Conservation (phyloP, 2,888 invertebrate species). For the Encarsia formosa region DNA sequence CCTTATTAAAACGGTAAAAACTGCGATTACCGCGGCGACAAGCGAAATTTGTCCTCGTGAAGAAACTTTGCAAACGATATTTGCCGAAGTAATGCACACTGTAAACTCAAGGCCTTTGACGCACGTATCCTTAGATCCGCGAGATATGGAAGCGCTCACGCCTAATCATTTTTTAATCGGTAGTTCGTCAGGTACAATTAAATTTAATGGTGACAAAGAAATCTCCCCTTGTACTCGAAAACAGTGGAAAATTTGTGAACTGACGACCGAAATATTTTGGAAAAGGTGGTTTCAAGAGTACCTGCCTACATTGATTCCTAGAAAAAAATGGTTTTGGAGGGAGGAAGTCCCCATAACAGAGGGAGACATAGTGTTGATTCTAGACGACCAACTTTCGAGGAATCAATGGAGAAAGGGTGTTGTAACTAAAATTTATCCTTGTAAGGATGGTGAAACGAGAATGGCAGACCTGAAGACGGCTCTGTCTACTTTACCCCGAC, state of each 20-base stretch:
- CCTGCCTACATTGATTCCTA: conserved; percentile 14
- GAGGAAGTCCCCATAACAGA: not conserved
- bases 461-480: no score
- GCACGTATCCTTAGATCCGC: conserved; percentile 32
- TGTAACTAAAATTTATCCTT: not conserved
- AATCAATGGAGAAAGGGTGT: not conserved
- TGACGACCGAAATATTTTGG: conserved; percentile 25
- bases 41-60: not conserved
- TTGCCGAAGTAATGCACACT: not conserved
- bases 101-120: conserved; percentile 23
- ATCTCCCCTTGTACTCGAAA: not conserved
- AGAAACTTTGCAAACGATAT: not conserved
- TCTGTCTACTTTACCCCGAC: not conserved
- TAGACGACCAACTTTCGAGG: not conserved
- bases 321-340: not conserved
- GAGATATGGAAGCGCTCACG: conserved; percentile 26
- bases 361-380: not conserved
- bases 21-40: not conserved
- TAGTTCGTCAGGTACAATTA: conserved; percentile 15
- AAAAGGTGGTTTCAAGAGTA: conserved; percentile 26
- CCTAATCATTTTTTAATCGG: conserved; percentile 28
- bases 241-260: conserved; percentile 21
- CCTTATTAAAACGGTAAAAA: not conserved
- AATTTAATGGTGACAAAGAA: conserved; percentile 3
- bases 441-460: no score